phyloP scores from a whole-genome alignment of 1,140 invertebrate species.

The Brachionus calyciflorus region DNA sequence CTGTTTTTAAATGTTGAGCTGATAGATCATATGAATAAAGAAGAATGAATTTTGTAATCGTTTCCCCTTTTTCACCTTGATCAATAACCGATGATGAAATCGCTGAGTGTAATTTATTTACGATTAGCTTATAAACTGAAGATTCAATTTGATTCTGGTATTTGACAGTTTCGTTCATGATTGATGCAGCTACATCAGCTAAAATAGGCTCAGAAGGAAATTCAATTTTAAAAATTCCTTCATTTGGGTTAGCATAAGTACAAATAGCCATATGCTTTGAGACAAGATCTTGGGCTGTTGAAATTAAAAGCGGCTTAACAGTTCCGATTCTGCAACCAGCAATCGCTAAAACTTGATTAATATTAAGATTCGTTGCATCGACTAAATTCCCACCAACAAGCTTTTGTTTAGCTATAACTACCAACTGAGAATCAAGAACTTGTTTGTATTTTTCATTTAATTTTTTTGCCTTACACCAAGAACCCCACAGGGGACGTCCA shows the following conservation, averaged over 20 bases:
- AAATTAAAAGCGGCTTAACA: not conserved
- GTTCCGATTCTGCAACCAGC: not conserved
- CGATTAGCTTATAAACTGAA: not conserved
- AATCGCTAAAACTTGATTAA: not conserved
- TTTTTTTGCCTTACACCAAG: not conserved
- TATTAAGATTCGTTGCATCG: not conserved
- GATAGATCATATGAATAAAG: not conserved
- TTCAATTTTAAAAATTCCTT: not conserved
- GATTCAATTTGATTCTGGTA: not conserved
- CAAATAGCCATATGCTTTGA: not conserved
- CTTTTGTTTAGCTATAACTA: not conserved
- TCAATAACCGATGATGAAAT: not conserved
- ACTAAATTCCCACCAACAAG: not conserved
- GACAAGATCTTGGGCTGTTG: not conserved
- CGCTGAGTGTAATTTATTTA: not conserved
- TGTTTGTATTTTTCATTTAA: not conserved
- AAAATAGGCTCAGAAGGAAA: slow-evolving; percentile 19
- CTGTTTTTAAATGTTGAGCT: not conserved
- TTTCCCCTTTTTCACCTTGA: slow-evolving; percentile 23
- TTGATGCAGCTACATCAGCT: not conserved
- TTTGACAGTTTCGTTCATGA: not conserved
- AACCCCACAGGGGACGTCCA: slow-evolving; percentile 5
- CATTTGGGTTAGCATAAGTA: not conserved
- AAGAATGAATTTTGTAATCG: not conserved
- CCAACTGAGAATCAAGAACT: not conserved